These are phyloP conservation scores for Ceratina calcarata DNA, from an alignment of 1,140 invertebrate genomes.

Conservation along the genomic window DNA sequence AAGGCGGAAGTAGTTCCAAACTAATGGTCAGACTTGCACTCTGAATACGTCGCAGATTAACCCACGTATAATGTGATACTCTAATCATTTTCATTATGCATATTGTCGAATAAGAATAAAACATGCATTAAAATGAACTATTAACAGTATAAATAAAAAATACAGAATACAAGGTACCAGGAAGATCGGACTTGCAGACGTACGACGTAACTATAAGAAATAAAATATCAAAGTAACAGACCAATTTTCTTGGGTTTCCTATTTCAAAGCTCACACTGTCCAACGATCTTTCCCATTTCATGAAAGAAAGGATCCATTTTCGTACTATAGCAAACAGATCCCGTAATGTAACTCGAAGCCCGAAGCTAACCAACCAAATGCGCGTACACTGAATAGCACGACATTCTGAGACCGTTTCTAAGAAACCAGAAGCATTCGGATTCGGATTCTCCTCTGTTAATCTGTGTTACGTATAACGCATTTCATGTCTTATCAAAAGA, in stretches of 20 bases:
- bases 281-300: not conserved
- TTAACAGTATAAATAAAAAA: no score
- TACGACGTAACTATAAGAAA: not conserved
- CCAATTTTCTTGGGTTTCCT: not conserved
- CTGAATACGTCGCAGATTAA: no score
- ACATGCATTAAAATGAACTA: no score
- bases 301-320: not conserved
- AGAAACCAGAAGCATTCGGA: not conserved
- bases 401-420: not conserved
- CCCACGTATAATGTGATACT: no score
- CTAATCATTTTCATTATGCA: no score
- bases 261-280: not conserved
- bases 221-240: constrained; percentile 8
- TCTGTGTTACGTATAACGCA: no score
- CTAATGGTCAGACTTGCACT: no score
- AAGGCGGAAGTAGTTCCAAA: not conserved
- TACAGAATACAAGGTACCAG: no score
- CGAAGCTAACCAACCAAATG: not conserved
- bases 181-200: not conserved
- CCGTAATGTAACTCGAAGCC: not conserved
- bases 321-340: not conserved
- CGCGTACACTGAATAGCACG: not conserved
- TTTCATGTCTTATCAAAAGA: no score
- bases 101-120: not conserved
- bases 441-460: not conserved